Evolutionary conservation across 2,888 invertebrate genomes (phyloP), one percentile per base, ranked within the genome.

Genomic region (Linnaemya tessellans): DNA sequence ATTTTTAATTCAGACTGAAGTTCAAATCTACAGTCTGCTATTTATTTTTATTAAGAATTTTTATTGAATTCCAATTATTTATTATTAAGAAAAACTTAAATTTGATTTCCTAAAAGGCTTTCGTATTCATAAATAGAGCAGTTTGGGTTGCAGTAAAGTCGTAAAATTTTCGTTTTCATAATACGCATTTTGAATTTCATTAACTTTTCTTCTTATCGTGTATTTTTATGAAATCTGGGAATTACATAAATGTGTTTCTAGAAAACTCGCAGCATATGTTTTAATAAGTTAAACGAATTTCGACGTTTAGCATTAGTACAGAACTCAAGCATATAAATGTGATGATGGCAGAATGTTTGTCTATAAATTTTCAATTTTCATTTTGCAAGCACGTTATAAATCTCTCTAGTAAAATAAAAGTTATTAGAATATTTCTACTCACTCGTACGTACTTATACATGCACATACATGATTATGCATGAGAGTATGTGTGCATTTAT

Each of bases 361-460:
- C 64, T 35, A 83, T 83, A 83, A 83, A 78, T 83, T 83, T 78
- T 82, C 71, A 77, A 82, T 77, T 82, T 82, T 77, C 81, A 77
- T 56, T 70, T 64, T 56, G 20, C 82, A 25, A 73, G 49, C 35
- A 60, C 60, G 51, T 51, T 41, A 77, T 82, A 78, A 83, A 78
- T 83, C 77, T 77, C 71, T 65, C 41, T 22, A 71, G 65, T 71
- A 49, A 82, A 71, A 71, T 77, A 77, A 82, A 77, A 65, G 70
- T 70, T 75, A 81, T 60, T 43, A n/a, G 35, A 43, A 62, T 10
- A 18, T 41, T 51, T 43, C 30, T 15, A 35, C n/a, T 54, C 25
- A 54, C 25, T 70, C 35, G 22, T 5, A 38, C 25, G 35, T 20
- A n/a, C 15, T 38, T 41, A 5, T 20, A 38, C 15, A 70, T n/a